Conservation (phyloP, 2,888 invertebrate genomes). For the Patella depressa region DNA sequence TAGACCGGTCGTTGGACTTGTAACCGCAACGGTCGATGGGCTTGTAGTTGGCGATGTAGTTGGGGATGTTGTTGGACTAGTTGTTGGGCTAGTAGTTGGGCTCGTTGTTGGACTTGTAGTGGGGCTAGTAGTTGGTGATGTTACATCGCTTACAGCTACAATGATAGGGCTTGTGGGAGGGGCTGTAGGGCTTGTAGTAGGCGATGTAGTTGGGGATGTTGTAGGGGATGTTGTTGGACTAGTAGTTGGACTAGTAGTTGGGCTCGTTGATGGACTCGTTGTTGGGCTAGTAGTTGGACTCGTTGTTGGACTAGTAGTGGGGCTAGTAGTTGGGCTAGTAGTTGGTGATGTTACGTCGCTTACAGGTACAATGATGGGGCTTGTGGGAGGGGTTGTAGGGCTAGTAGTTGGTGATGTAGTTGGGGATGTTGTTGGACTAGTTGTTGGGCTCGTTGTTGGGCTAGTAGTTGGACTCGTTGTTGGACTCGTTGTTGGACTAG, state of each 20-base stretch:
- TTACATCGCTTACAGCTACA: neutral
- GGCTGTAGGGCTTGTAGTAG: neutral
- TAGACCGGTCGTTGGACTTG: neutral
- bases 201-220: neutral
- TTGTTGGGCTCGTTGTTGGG: neutral
- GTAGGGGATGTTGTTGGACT: neutral
- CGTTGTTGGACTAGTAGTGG: too few relatives aligned
- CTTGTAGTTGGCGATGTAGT: neutral
- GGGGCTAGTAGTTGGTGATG: neutral
- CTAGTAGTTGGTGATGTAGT: neutral
- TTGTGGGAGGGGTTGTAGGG: neutral
- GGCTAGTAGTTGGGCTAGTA: neutral
- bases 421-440: too few relatives aligned
- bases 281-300: neutral
- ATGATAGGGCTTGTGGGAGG: too few relatives aligned
- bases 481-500: neutral
- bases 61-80: neutral
- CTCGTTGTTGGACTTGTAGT: neutral
- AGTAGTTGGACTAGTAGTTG: neutral
- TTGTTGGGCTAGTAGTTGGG: neutral
- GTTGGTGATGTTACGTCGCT: neutral
- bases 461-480: neutral
- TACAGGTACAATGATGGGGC: too few relatives aligned
- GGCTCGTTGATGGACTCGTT: neutral
- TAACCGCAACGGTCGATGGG: neutral